Conservation (phyloP, 2,888 invertebrate genomes). For the Lomographa bimaculata region DNA sequence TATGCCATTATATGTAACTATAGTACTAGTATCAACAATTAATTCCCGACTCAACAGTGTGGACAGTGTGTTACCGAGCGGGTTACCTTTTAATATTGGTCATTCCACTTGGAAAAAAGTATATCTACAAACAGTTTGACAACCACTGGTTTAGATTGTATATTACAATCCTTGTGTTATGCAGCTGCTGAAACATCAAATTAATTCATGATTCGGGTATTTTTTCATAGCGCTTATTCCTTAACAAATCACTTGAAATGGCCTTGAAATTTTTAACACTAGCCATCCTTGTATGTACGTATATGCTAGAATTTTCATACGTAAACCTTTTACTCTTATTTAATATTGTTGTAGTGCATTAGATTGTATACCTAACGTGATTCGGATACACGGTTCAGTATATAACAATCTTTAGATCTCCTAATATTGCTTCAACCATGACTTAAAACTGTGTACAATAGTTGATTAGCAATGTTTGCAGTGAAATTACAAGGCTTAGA, state of each 20-base stretch:
- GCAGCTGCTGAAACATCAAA: conserved; percentile 1
- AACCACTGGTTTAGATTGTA: no score
- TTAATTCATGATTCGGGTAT: conserved; percentile 8
- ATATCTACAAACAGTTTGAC: no score
- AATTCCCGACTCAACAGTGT: no score
- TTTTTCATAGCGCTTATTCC: conserved; percentile 19
- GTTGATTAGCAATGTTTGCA: no score
- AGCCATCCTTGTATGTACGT: conserved; percentile 41
- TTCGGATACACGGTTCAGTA: conserved; percentile 39
- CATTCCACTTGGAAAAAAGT: no score
- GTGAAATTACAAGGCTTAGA: no score
- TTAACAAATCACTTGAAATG: conserved; percentile 27
- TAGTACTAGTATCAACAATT: no score
- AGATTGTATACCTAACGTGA: conserved; percentile 44
- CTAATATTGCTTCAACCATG: background rate
- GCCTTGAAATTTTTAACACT: conserved; percentile 38
- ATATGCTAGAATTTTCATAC: conserved; percentile 64
- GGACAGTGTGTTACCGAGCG: no score
- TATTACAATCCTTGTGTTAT: no score
- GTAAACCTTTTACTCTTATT: conserved; percentile 65
- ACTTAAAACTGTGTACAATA: background rate
- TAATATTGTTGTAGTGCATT: conserved; percentile 56
- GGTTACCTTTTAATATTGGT: no score
- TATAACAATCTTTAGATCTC: background rate
- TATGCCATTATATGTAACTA: no score